Evolutionary conservation across 1,140 invertebrate genomes (phyloP).

Genomic region (Rhagoletis pomonella): DNA sequence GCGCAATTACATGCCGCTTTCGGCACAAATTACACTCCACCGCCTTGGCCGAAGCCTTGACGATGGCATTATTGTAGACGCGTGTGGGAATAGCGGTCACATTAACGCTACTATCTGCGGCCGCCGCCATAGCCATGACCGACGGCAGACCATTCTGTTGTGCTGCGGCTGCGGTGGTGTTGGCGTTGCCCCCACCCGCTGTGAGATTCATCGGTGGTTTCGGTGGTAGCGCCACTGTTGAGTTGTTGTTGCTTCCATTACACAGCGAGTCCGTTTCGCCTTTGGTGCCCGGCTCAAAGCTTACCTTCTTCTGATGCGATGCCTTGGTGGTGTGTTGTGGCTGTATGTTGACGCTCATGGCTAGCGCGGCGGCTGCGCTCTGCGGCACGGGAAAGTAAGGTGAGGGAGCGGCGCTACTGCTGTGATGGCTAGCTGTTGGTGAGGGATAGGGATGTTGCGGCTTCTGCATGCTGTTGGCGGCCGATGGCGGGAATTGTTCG

Average conservation of each 20-base stretch:
- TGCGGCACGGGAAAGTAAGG: conserved; percentile 61
- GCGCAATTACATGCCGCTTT: conserved; percentile 85
- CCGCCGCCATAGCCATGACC: not conserved
- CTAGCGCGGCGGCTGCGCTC: conserved; percentile 45
- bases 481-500: conserved; percentile 61
- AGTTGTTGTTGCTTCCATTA: conserved; percentile 67
- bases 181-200: not conserved
- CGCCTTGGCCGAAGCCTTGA: conserved; percentile 76
- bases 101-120: conserved; percentile 56
- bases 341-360: conserved; percentile 55
- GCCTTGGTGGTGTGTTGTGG: conserved; percentile 73
- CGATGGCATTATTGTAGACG: conserved; percentile 72
- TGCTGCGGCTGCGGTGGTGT: not conserved
- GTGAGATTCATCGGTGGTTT: conserved; percentile 60
- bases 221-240: conserved; percentile 56
- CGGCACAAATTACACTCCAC: conserved; percentile 87
- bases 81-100: conserved; percentile 72
- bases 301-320: conserved; percentile 79
- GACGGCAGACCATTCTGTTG: conserved; percentile 58
- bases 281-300: conserved; percentile 81
- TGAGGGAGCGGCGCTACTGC: conserved; percentile 7
- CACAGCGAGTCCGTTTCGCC: conserved; percentile 76
- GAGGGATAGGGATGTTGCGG: conserved; percentile 1
- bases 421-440: not conserved
- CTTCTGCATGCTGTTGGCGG: conserved; percentile 46